Conservation (phyloP, 2,113 vertebrate species). For the Pedionomus torquatus region DNA sequence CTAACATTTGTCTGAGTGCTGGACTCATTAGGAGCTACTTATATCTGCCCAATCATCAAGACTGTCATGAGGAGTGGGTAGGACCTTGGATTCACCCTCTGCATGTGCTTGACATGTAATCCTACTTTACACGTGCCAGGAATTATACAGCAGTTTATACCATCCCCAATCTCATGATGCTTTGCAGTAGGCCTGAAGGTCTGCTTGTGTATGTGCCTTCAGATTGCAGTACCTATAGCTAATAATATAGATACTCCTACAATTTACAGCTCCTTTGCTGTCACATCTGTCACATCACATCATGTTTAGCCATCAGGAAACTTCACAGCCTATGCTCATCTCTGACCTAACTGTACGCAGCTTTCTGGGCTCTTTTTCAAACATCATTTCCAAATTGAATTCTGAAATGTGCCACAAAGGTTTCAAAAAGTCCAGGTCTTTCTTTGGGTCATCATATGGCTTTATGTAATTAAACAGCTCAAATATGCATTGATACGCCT, state of each 20-base stretch:
- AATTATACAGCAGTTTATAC: neutral
- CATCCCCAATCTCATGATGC: neutral
- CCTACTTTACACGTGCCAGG: neutral
- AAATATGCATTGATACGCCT: neutral
- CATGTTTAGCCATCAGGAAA: neutral
- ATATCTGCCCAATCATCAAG: neutral
- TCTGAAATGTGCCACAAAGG: neutral
- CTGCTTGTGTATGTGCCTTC: neutral
- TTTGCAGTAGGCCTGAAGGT: neutral
- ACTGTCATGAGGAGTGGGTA: neutral
- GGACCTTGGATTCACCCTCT: neutral
- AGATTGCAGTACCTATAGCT: neutral
- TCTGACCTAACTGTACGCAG: neutral
- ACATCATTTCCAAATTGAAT: neutral
- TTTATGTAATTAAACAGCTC: neutral
- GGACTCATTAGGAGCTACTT: neutral
- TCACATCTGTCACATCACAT: neutral
- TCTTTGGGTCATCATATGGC: neutral
- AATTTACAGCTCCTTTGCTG: neutral
- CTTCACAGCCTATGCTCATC: neutral
- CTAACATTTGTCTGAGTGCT: neutral
- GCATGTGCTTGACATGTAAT: neutral
- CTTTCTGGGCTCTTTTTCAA: neutral
- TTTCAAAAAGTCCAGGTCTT: neutral
- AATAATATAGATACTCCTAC: neutral